Conservation (phyloP, 2,888 invertebrate genomes). For the Meganola albula region DNA sequence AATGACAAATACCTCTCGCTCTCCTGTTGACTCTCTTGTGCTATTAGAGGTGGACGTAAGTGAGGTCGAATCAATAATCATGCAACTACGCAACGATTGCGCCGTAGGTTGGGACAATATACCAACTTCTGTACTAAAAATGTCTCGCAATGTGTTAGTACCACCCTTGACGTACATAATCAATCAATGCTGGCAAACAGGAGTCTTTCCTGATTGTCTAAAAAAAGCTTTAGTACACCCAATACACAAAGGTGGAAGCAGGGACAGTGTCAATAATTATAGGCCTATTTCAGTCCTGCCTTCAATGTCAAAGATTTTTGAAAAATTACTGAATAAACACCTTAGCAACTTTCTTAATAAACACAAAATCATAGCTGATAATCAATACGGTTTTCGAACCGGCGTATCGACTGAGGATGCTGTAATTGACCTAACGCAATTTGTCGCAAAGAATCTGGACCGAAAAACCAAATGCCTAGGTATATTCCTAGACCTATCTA, state of each 20-base stretch:
- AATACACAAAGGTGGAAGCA: neutral
- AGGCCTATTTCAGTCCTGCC: neutral
- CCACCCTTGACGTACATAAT: neutral
- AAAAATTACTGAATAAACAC: neutral
- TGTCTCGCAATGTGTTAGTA: neutral
- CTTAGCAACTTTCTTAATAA: neutral
- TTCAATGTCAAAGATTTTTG: neutral
- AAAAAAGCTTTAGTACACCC: neutral
- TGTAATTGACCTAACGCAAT: neutral
- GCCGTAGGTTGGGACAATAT: neutral
- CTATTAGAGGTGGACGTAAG: neutral
- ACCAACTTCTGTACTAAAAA: neutral
- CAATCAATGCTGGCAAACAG: neutral
- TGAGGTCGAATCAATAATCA: neutral
- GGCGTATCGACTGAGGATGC: neutral
- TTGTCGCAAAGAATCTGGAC: neutral
- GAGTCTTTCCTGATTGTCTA: neutral
- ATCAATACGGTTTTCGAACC: slow-evolving; percentile 1
- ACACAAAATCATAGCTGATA: neutral
- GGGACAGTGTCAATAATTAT: neutral
- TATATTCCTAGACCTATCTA: neutral
- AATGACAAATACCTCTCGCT: no score
- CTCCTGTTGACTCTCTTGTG: neutral
- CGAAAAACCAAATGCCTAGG: neutral
- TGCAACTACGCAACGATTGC: neutral